Percentiles rank a stretch among this genome's conserved stretches.
Evolutionary conservation across 2,888 invertebrate species (phyloP).

Genomic region (Heterodera filipjevi): DNA sequence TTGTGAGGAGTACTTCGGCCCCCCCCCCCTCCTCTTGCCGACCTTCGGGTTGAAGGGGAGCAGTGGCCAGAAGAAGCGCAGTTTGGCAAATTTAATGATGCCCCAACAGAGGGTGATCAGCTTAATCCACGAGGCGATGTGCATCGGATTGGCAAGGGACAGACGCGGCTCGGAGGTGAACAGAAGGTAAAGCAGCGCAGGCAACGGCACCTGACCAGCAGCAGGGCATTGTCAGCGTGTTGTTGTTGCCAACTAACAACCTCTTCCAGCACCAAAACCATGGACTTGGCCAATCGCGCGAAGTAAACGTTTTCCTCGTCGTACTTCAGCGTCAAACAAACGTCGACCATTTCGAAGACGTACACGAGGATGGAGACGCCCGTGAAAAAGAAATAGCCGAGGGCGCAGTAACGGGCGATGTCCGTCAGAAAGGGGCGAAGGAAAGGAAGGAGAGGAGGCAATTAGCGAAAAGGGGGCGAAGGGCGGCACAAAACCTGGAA

Average conservation of each 20-base stretch:
- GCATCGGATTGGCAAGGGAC: slow-evolving; percentile 58
- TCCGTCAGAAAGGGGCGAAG: slow-evolving; percentile 34
- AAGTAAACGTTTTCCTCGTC: slow-evolving; percentile 63
- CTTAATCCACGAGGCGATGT: slow-evolving; percentile 59
- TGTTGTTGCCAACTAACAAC: slow-evolving; percentile 34
- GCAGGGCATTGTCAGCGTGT: no score
- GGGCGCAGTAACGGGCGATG: slow-evolving; percentile 44
- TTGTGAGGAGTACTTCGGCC: no score
- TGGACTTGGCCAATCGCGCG: slow-evolving; percentile 64
- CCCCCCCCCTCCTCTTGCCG: no score
- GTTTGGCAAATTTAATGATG: slow-evolving; percentile 64
- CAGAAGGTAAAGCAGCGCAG: slow-evolving; percentile 57
- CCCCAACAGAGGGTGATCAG: slow-evolving; percentile 65
- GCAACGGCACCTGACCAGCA: slow-evolving; percentile 62
- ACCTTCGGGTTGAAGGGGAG: slow-evolving; percentile 61
- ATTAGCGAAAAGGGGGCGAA: no score
- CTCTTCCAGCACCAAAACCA: slow-evolving; percentile 64
- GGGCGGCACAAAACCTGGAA: slow-evolving; percentile 47
- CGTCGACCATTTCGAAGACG: slow-evolving; percentile 62
- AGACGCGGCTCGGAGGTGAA: slow-evolving; percentile 63
- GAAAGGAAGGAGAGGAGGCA: background rate
- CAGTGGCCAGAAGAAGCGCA: slow-evolving; percentile 64
- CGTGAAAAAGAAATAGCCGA: slow-evolving; percentile 64
- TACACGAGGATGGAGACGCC: slow-evolving; percentile 61
- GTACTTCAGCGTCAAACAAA: slow-evolving; percentile 63